Evolutionary conservation across 2,797 vertebrate genomes (phyloP), one percentile per base, ranked within the genome.

Genomic region (Dallia pectoralis): DNA sequence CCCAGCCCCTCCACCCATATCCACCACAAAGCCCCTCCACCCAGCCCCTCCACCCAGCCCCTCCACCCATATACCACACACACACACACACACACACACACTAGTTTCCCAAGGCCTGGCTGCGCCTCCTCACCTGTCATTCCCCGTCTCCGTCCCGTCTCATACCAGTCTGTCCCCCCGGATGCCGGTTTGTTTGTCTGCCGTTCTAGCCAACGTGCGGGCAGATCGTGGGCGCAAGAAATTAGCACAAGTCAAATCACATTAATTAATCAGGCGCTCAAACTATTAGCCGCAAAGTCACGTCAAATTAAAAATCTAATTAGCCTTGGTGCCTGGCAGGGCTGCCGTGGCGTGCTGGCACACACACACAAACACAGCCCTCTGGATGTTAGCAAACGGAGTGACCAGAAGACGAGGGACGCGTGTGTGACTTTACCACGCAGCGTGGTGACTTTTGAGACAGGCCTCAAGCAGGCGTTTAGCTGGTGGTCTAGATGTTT

Each of bases 241-340:
- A 94, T 92, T 88, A 93, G 91, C 89, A 91, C 92, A 88, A 93
- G 91, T 93, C 92, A 92, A 86, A 90, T 93, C 91, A 90, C 80
- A 94, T 94, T 93, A 93, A 93, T 91, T 88, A 91, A 92, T 89
- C 81, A 70, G 33, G 83, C 74, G 77, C 85, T 92, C 82, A 87
- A 86, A 87, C 83, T 84, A 89, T 92, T 91, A 92, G 87, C 85
- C 27, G 71, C 87, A 85, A 83, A 93, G 92, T 93, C 93, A 71
- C 72, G 82, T 92, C 90, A 89, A 89, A 94, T 94, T 93, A 93
- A 93, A 93, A 92, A 91, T 93, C 92, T 92, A 93, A 94, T 93
- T 93, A 93, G 86, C 78, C 84, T 78, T 80, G 85, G 87, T 75
- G 85, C 84, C 86, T 88, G 87, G 83, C 78, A 78, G 87, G 91